These are phyloP conservation scores for Somateria mollissima DNA, from an alignment of 2,797 vertebrate genomes.

Conservation along the genomic window DNA sequence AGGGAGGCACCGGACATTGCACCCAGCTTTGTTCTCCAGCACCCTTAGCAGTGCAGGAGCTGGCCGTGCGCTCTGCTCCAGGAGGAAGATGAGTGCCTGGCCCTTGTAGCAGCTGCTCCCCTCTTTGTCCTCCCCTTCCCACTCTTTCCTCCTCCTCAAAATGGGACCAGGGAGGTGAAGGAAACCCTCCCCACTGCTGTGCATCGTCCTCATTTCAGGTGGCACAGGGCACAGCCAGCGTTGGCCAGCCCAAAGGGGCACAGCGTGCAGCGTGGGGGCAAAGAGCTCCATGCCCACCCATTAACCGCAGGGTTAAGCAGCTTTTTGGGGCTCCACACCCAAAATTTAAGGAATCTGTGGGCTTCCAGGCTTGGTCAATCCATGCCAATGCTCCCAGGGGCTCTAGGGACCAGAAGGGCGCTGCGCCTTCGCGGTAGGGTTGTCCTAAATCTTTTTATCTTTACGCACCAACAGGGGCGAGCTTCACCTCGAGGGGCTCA, in stretches of 20 bases:
- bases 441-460: no score
- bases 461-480: no score
- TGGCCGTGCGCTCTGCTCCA: not conserved
- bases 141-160: not conserved
- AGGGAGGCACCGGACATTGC: not conserved
- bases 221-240: no score
- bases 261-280: no score
- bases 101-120: not conserved
- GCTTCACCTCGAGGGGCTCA: no score
- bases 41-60: not conserved
- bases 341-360: not conserved
- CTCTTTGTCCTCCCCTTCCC: not conserved
- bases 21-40: not conserved
- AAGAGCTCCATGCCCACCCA: no score
- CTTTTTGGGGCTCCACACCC: not conserved
- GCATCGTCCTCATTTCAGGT: not conserved
- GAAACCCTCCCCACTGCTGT: no score
- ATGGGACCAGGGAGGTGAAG: not conserved
- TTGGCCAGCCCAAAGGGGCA: no score
- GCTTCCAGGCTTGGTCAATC: no score
- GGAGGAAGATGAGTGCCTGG: accelerated
- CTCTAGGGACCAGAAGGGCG: no score
- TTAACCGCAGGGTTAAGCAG: not conserved
- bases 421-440: no score
- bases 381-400: no score